Base-by-base conservation (phyloP, 2,888 invertebrate genomes). In the Branchinecta sandiegonensis region DNA sequence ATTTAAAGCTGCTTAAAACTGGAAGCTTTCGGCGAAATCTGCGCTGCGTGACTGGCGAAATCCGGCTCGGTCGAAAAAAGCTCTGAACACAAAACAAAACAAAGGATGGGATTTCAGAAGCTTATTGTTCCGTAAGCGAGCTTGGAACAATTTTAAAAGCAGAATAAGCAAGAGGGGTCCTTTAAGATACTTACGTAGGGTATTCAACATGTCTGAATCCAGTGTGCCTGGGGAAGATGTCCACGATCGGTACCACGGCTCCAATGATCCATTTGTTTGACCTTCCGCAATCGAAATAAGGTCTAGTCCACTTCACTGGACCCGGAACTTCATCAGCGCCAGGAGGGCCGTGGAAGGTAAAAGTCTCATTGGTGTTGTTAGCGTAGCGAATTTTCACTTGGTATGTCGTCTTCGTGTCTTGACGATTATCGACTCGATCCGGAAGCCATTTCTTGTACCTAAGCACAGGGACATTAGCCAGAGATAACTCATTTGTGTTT, bases 191-290 rank as follows among this genome's bases (percentile, higher is more conserved):
- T 84, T 81, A 92, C 89, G 87, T 92, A 48, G 94, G 94, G 77
- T 90, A 93, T 81, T 94, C 94, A 75, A 94, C 85, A 77, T 94
- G 94, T 75, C 94, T 83, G 77, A 90, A 94, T 73, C 89, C 87
- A 3, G 94, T 94, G 76, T 94, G 94, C 13, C 94, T 81, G 0
- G 95, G 95, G 79, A 89, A 94, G 73, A 94, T 92, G 76, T 97
- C 97, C 6, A 93, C 93, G 56, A 97, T 89, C 0, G 96, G 96
- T 37, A 92, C 89, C 2, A 94, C 90, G 1, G 94, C 95, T 46
- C 88, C 90, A 10, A 96, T 88, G 48, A 96, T 81, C 97, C 97
- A 97, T 76, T 94, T 89, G 79, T 96, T 94, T 0, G 94, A 88
- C 71, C 94, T 82, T 8, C 90, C 92, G 77, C 96, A 97, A 80